Percentiles rank a stretch among this genome's conserved stretches.
phyloP scores from a whole-genome alignment of 2,113 vertebrate species.

The Dasyornis broadbenti region DNA sequence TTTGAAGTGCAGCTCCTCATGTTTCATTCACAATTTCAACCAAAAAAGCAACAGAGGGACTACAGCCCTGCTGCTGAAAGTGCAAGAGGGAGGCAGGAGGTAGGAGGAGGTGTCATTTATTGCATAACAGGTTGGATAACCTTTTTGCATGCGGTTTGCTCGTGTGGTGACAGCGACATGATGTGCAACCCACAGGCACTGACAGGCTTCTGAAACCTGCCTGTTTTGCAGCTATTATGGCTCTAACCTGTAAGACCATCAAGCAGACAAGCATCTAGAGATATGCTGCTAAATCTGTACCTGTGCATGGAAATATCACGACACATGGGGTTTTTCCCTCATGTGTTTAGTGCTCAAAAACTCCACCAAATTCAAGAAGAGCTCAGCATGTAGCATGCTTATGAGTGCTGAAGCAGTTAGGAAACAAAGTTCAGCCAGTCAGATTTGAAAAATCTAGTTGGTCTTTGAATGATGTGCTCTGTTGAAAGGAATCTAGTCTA shows the following conservation, averaged over 20 bases:
- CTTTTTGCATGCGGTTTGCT: background rate
- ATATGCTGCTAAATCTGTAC: background rate
- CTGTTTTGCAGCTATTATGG: background rate
- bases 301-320: accelerated
- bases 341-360: background rate
- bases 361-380: background rate
- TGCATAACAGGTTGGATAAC: background rate
- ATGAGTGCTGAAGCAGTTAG: background rate
- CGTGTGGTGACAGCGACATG: background rate
- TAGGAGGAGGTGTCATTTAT: background rate
- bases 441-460: background rate
- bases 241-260: background rate
- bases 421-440: background rate
- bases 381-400: background rate
- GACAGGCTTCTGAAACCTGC: background rate
- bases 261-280: background rate
- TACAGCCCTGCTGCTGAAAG: background rate
- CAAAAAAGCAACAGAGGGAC: background rate
- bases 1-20: background rate
- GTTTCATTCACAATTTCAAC: background rate
- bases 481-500: background rate
- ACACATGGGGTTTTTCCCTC: background rate
- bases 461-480: background rate
- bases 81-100: background rate
- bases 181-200: background rate